Percentiles rank a stretch among this genome's conserved stretches.
These are phyloP conservation scores for Cosmorhoe ocellata DNA, from an alignment of 2,888 invertebrate species.

Conservation along the genomic window DNA sequence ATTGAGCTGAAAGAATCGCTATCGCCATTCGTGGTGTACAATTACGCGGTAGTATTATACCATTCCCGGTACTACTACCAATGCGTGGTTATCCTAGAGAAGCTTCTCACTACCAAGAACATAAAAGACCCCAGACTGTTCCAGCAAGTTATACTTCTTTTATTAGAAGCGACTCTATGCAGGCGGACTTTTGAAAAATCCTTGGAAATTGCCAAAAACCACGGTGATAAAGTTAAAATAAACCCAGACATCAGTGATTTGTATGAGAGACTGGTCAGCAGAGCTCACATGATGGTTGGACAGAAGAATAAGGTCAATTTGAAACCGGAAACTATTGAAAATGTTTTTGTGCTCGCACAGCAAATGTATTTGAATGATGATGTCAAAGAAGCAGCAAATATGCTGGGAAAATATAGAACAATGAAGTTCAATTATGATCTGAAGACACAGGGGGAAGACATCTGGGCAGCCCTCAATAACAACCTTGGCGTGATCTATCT, in stretches of 20 bases:
- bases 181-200: slow-evolving; percentile 71
- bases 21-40: slow-evolving; percentile 84
- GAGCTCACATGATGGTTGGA: slow-evolving; percentile 66
- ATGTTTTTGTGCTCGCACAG: slow-evolving; percentile 72
- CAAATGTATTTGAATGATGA: slow-evolving; percentile 73
- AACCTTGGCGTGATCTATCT: slow-evolving; percentile 92
- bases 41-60: slow-evolving; percentile 90
- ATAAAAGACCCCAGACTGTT: slow-evolving; percentile 66
- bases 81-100: slow-evolving; percentile 77
- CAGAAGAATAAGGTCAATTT: slow-evolving; percentile 58
- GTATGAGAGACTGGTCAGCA: slow-evolving; percentile 64
- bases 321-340: slow-evolving; percentile 70
- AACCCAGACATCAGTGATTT: slow-evolving; percentile 60
- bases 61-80: slow-evolving; percentile 89
- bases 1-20: slow-evolving; percentile 63
- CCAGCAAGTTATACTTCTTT: slow-evolving; percentile 61
- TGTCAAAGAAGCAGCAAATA: slow-evolving; percentile 64
- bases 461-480: slow-evolving; percentile 85
- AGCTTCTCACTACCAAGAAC: slow-evolving; percentile 59
- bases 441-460: slow-evolving; percentile 73
- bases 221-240: slow-evolving; percentile 60
- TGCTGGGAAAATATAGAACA: slow-evolving; percentile 64
- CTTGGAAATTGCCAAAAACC: slow-evolving; percentile 62
- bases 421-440: slow-evolving; percentile 66
- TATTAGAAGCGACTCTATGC: slow-evolving; percentile 71